Evolutionary conservation across 2,797 vertebrate species (phyloP).

Genomic region (Poecilia wingei): DNA sequence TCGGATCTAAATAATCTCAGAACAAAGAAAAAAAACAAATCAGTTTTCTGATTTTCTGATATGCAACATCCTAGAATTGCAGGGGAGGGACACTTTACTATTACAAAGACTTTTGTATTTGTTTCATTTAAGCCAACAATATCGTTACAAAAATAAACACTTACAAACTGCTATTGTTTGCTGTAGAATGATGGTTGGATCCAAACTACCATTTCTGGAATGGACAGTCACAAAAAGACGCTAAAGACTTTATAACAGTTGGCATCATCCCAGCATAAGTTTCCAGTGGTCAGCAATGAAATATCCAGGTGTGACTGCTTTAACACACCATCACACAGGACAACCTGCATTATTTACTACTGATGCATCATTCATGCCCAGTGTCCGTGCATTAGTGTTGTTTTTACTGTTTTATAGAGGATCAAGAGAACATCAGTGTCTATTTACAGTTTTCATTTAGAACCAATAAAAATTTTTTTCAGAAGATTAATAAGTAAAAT

Average conservation of each 20-base stretch:
- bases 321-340: conserved; percentile 47
- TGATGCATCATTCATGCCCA: conserved; percentile 70
- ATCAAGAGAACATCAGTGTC: conserved; percentile 18
- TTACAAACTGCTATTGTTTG: neutral
- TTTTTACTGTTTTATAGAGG: conserved; percentile 18
- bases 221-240: conserved; percentile 9
- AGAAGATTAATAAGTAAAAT: conserved; percentile 16
- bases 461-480: conserved; percentile 33
- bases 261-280: conserved; percentile 37
- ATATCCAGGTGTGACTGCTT: conserved; percentile 59
- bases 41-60: neutral
- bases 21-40: neutral
- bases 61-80: neutral
- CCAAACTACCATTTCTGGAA: conserved; percentile 16
- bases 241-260: conserved; percentile 37
- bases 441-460: conserved; percentile 47
- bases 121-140: neutral
- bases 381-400: conserved; percentile 18
- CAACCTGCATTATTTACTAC: conserved; percentile 69
- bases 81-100: neutral
- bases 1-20: neutral
- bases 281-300: conserved; percentile 47
- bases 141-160: neutral
- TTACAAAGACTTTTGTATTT: neutral
- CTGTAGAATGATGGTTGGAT: conserved; percentile 22